A percentile compares a stretch with the other conserved stretches of the same genome.
These are phyloP conservation scores for Lasioglossum marginatum DNA, from an alignment of 2,888 invertebrate genomes.

Conservation along the genomic window DNA sequence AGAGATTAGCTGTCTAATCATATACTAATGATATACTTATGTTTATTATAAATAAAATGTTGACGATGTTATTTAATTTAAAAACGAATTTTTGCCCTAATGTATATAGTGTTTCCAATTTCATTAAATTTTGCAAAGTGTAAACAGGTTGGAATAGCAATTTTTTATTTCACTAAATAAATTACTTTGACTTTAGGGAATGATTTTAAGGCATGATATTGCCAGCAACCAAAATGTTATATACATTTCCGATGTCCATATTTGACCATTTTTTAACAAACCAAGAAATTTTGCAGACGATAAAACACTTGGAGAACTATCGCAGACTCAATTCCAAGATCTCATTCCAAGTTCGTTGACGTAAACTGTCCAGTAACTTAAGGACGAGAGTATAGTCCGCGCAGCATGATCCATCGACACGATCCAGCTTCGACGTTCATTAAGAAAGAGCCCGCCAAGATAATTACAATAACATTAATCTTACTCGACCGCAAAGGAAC, in stretches of 20 bases:
- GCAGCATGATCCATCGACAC: background rate
- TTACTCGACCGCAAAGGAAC: constrained; percentile 23
- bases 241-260: no score
- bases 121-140: no score
- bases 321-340: background rate
- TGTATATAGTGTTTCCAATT: no score
- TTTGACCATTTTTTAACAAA: background rate
- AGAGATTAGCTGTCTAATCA: no score
- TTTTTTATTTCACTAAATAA: no score
- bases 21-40: no score
- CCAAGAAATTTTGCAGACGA: background rate
- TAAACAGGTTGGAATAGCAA: no score
- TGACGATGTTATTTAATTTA: no score
- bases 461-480: constrained; percentile 51
- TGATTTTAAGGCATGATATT: background rate
- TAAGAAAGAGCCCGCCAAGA: constrained; percentile 25
- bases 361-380: background rate
- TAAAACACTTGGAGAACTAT: background rate
- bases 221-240: no score
- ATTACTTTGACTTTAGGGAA: no score
- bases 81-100: no score
- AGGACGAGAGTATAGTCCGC: background rate
- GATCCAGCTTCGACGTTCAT: constrained; percentile 10
- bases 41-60: no score
- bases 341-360: background rate